Evolutionary conservation across 2,888 invertebrate genomes (phyloP), one percentile per base, ranked within the genome.

Genomic region (Drosophila anomalipes): DNA sequence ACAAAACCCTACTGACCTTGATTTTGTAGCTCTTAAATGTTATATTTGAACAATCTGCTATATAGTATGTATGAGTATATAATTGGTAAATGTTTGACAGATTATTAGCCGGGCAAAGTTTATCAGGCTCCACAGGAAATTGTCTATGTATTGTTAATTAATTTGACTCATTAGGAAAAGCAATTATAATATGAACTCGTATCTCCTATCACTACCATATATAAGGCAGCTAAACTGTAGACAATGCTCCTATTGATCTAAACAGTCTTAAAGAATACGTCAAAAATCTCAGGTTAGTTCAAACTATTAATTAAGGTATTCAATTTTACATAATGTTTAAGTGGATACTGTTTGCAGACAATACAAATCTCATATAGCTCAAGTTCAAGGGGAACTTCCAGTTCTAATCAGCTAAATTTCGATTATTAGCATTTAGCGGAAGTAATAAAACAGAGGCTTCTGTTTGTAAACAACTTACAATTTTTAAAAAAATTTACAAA

Each of bases 41-140:
- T 26, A 19, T 35, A 35, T 19, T 28, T 51, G 28, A 51, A 19
- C 19, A 28, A 51, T 51, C 28, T 28, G 51, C 10, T 10, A 28
- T 19, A 51, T 19, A 4, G 35, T 14, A 32, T 33, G 4, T n/a
- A 6, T 28, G 49, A 19, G 47, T 54, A 70, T 60, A 51, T 49
- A n/a, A 32, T 26, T 53, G 37, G 58, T 62, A 63, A 58, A 56
- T 53, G 26, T 54, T 58, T 56, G 53, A 14, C 30, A 56, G 67
- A 72, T 77, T 37, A 33, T 28, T n/a, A 52, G 41, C 19, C 53
- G 69, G 53, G 39, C 74, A 79, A 72, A 74, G 77, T 67, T 84
- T 86, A 83, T 89, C 85, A 83, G 69, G 68, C 70, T 28, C 41
- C 72, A 78, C 82, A 76, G 86, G 86, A 87, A 89, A 60, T 57